Evolutionary conservation across 2,113 vertebrate genomes (phyloP).

Genomic region (Neolamprologus sp.): DNA sequence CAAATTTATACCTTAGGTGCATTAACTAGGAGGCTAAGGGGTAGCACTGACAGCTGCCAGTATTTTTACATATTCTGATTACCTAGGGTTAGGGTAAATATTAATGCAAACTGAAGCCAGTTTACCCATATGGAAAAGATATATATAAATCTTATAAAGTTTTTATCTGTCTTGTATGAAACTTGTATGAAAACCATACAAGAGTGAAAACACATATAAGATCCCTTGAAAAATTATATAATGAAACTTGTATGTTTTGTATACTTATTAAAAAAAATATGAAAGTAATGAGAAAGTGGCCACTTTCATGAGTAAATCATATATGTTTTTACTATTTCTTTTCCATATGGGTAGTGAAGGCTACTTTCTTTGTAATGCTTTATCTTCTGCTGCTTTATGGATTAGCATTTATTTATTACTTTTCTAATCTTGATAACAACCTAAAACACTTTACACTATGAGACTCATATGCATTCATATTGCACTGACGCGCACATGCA

Average conservation of each 20-base stretch:
- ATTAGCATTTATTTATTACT: rapidly evolving
- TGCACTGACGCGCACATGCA: not conserved
- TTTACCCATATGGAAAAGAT: no score
- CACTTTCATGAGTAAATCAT: no score
- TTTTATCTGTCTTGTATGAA: no score
- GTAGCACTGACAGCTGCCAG: not conserved
- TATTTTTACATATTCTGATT: not conserved
- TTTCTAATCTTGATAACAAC: not conserved
- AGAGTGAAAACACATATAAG: no score
- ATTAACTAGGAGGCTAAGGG: not conserved
- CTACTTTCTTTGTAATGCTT: not conserved
- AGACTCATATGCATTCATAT: not conserved
- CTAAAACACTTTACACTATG: not conserved
- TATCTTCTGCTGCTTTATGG: not conserved
- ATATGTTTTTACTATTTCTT: no score
- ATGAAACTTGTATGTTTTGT: no score
- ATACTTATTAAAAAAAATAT: no score
- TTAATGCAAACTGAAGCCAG: not conserved
- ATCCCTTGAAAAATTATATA: no score
- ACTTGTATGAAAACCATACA: no score
- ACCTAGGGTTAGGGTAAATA: not conserved
- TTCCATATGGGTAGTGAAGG: not conserved
- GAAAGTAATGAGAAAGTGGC: no score
- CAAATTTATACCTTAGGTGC: not conserved
- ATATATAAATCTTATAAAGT: no score